These are phyloP conservation scores for Bruchidius siliquastri DNA, from an alignment of 2,888 invertebrate species.

Conservation along the genomic window DNA sequence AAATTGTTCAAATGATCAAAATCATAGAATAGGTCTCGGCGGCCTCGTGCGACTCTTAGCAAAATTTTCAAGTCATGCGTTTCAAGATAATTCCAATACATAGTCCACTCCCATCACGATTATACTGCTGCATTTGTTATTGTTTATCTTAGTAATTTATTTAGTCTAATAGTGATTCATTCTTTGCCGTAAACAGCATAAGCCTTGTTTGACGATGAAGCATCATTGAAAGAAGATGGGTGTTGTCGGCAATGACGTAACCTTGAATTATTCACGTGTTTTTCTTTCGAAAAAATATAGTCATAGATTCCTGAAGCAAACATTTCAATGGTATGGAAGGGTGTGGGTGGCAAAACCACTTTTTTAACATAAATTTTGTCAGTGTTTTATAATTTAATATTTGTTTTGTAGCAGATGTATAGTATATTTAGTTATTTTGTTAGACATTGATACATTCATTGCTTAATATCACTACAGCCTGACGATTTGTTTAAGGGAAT, in stretches of 20 bases:
- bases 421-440: no score
- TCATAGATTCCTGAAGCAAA: not conserved
- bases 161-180: not conserved
- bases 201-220: not conserved
- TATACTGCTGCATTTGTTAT: not conserved
- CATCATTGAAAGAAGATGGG: not conserved
- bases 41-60: no score
- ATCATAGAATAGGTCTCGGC: no score
- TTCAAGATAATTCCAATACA: not conserved
- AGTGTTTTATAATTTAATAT: no score
- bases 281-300: not conserved
- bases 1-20: no score
- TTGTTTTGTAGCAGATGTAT: no score
- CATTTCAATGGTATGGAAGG: no score
- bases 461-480: no score
- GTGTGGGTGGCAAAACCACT: no score
- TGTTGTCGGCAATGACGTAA: not conserved
- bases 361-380: no score
- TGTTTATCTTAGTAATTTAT: not conserved
- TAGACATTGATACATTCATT: no score
- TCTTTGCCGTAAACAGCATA: not conserved
- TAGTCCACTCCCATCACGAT: not conserved
- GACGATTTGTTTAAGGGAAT: no score
- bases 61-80: not conserved
- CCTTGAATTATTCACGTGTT: not conserved